Base-by-base conservation (phyloP, 2,113 vertebrate genomes). In the Paramisgurnus dabryanus region DNA sequence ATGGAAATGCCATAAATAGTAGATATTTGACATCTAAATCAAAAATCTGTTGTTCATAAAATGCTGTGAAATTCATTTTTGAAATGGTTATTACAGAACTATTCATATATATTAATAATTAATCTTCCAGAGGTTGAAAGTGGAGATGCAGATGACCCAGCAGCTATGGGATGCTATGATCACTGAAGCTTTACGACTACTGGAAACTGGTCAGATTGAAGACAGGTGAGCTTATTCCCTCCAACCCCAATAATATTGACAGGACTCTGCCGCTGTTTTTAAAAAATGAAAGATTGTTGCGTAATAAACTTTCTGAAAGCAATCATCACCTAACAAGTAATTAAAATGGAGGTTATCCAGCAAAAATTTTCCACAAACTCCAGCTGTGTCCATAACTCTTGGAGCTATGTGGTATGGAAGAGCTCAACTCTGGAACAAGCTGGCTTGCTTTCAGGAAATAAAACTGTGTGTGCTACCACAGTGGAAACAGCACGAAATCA, bases 91-190 rank as follows among this genome's bases (percentile, higher is more conserved):
- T 58, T n/a, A 72, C 15, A 6, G 18, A n/a, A 9, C 13, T 79
- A 11, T 22, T 69, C 40, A 72, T 61, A 72, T 61, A 72, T 86
- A 18, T 86, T 75, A 9, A 18, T 47, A 63, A 63, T 75, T 27
- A 11, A 87, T 83, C 55, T 69, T 76, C 60, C 91, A 99, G 98
- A 92, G 90, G 85, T 90, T 96, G 70, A 93, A 94, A 89, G 91
- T 91, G 49, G 94, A 98, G 76, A 88, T 94, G 12, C 90, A 89
- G 12, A 83, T 90, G 67, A 92, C 94, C 81, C 93, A 96, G 73
- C 91, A 93, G 82, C 89, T 94, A 49, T 92, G 96, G 73, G 93
- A 95, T 84, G 85, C 83, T 64, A 91, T 95, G 5, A 80, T 95
- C 73, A 87, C 80, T 41, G 93, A 96, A 61, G 91, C 91, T 40